Evolutionary conservation across 53 echinoderm and acorn worm species (phyloP).

Genomic region (Crossaster papposus): DNA sequence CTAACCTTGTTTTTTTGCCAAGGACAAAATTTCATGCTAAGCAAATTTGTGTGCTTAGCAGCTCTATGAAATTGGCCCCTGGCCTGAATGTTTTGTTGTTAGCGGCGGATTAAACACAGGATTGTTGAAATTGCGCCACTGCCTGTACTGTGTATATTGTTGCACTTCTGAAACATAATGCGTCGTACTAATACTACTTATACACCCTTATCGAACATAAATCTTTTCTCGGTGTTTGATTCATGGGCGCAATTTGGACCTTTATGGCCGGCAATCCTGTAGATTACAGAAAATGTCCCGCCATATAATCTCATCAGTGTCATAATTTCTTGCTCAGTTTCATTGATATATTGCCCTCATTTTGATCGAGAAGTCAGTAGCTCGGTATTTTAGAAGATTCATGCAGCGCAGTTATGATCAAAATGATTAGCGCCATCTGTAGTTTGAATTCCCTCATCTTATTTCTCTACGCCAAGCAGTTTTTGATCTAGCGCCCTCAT

Average conservation of each 20-base stretch:
- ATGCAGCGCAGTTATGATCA: neutral
- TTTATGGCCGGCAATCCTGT: neutral
- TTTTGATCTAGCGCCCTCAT: neutral
- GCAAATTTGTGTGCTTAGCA: too few species aligned
- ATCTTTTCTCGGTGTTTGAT: neutral
- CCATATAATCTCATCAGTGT: neutral
- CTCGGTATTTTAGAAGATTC: neutral
- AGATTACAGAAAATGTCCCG: neutral
- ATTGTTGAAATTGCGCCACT: too few species aligned
- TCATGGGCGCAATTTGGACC: neutral
- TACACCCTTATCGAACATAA: too few species aligned
- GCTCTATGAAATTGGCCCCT: too few species aligned
- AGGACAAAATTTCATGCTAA: too few species aligned
- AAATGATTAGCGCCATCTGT: neutral
- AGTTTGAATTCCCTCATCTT: neutral
- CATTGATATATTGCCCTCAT: neutral
- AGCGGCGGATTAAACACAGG: too few species aligned
- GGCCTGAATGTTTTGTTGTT: too few species aligned
- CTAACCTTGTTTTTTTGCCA: too few species aligned
- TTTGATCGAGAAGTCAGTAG: neutral
- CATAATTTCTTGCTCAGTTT: neutral
- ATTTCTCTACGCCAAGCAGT: neutral
- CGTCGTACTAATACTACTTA: too few species aligned
- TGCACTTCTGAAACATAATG: too few species aligned
- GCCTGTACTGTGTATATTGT: too few species aligned